A percentile compares a stretch with the other conserved stretches of the same genome.
These are phyloP conservation scores for Ctenosaura bakeri DNA, from an alignment of 2,797 vertebrate genomes.

Conservation along the genomic window DNA sequence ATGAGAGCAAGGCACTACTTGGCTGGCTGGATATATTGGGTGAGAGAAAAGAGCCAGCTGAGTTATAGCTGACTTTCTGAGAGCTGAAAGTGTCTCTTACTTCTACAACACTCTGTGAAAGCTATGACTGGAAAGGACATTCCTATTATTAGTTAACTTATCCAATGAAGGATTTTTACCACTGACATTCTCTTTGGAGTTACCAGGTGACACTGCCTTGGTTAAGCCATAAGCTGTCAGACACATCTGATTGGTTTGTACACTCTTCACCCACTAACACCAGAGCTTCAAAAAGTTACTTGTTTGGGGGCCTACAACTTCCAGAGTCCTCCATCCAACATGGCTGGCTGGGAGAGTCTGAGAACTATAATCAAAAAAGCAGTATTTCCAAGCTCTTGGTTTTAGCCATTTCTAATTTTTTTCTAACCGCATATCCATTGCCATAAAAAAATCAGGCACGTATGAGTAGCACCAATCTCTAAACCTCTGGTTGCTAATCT, in stretches of 20 bases:
- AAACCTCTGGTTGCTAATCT: background rate
- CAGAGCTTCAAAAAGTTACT: too few species aligned
- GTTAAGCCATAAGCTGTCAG: too few species aligned
- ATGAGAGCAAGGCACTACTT: background rate
- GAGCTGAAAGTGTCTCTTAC: background rate
- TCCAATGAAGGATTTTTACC: too few species aligned
- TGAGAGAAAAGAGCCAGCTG: background rate
- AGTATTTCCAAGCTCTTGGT: too few species aligned
- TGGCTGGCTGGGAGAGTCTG: background rate
- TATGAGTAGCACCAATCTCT: background rate
- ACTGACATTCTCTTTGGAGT: too few species aligned
- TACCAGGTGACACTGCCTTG: too few species aligned
- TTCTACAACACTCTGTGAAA: too few species aligned
- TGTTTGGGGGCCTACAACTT: background rate
- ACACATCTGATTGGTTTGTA: too few species aligned
- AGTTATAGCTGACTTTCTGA: background rate
- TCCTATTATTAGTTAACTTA: too few species aligned
- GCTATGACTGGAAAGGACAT: too few species aligned
- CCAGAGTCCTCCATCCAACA: background rate
- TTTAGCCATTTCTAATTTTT: background rate
- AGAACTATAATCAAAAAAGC: background rate
- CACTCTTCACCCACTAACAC: too few species aligned
- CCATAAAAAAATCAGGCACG: background rate
- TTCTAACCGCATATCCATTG: background rate
- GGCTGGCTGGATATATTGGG: too few species aligned